Percentiles rank a stretch among this genome's conserved stretches.
Conservation (phyloP, 1,140 invertebrate species). For the Leptoteleia sp. region DNA sequence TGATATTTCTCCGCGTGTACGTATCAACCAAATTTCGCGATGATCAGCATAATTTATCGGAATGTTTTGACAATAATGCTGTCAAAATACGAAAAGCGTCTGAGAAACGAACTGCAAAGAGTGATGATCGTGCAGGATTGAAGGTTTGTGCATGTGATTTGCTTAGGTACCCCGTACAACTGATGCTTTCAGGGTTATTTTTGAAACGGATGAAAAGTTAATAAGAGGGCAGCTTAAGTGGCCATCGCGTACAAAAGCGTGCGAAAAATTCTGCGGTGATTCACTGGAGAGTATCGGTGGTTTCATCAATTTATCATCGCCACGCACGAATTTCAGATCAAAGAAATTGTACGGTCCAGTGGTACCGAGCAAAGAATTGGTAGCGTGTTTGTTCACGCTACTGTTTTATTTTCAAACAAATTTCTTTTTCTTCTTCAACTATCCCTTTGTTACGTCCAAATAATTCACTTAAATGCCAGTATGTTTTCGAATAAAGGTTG, state of each 20-base stretch:
- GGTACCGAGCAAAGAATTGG: constrained; percentile 10
- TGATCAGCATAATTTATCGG: constrained; percentile 26
- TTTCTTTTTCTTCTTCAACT: not conserved
- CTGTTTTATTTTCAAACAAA: not conserved
- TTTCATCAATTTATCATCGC: constrained; percentile 29
- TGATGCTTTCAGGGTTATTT: constrained; percentile 25
- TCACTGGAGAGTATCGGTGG: constrained; percentile 61
- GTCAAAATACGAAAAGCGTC: constrained; percentile 11
- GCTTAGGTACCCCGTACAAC: not conserved
- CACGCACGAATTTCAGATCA: constrained; percentile 60
- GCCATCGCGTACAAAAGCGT: constrained; percentile 7
- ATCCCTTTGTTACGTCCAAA: not conserved
- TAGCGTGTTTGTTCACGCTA: not conserved
- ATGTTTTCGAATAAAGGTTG: constrained; percentile 2
- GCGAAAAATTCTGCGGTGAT: constrained; percentile 46
- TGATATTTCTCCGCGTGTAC: too few species aligned
- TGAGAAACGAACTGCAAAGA: constrained; percentile 18
- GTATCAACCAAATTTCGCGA: constrained; percentile 7
- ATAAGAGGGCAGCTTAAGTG: constrained; percentile 21
- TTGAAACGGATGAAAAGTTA: constrained; percentile 35
- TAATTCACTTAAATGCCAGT: constrained; percentile 3
- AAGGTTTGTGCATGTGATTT: not conserved
- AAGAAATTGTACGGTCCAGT: constrained; percentile 60
- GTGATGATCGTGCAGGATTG: not conserved
- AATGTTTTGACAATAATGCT: constrained; percentile 1